Conservation (phyloP, 2,888 invertebrate species). For the Brachyptera putata region DNA sequence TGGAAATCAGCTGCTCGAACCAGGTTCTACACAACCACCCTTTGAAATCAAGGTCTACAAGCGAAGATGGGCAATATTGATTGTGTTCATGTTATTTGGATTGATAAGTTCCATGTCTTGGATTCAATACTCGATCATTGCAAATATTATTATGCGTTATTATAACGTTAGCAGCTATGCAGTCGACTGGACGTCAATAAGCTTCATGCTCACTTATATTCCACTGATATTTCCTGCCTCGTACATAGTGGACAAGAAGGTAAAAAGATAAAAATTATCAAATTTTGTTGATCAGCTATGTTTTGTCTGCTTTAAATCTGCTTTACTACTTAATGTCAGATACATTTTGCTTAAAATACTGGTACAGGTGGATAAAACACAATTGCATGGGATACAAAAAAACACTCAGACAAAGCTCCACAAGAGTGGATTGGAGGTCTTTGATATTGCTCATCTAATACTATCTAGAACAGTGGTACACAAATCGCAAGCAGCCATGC, state of each 20-base stretch:
- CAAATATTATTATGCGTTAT: constrained; percentile 39
- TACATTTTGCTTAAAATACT: too few species aligned
- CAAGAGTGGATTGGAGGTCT: too few species aligned
- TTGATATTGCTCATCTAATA: too few species aligned
- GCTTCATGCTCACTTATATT: constrained; percentile 59
- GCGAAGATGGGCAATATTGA: constrained; percentile 47
- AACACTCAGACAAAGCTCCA: too few species aligned
- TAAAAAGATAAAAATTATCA: constrained; percentile 30
- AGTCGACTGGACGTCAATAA: constrained; percentile 57
- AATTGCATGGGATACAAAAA: too few species aligned
- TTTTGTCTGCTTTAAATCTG: too few species aligned
- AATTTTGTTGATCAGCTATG: too few species aligned
- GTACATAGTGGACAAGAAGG: constrained; percentile 55
- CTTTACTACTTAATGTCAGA: too few species aligned
- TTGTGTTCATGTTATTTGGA: constrained; percentile 49
- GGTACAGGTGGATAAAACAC: too few species aligned
- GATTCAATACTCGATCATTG: constrained; percentile 53
- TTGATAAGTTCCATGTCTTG: constrained; percentile 53
- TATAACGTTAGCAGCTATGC: constrained; percentile 39
- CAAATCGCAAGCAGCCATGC: too few species aligned
- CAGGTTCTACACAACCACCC: not conserved
- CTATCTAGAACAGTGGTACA: too few species aligned
- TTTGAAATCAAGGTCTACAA: constrained; percentile 7
- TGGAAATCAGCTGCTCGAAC: not conserved
- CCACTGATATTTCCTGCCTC: constrained; percentile 58